phyloP scores from a whole-genome alignment of 2,113 vertebrate genomes.

The Ailurus styani region DNA sequence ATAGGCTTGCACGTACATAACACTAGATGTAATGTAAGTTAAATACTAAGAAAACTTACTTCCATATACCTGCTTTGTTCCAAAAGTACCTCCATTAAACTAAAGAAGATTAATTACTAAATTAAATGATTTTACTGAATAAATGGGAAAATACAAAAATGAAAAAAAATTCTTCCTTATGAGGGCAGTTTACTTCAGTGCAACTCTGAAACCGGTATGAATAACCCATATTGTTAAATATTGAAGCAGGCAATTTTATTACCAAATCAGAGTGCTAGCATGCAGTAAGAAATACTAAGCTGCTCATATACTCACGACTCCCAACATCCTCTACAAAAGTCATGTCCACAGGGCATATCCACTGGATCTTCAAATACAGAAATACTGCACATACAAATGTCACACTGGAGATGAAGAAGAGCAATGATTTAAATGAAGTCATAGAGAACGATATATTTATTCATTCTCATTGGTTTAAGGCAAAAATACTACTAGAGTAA shows the following conservation, averaged over 20 bases:
- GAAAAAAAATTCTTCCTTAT: constrained; percentile 38
- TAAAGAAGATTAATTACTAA: neutral
- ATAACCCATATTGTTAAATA: neutral
- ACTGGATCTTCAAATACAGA: constrained; percentile 96
- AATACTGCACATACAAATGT: constrained; percentile 97
- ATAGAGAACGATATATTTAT: neutral
- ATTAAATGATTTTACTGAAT: neutral
- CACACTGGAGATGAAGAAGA: constrained; percentile 87
- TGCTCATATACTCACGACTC: constrained; percentile 90
- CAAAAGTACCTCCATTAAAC: neutral
- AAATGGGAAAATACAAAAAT: neutral
- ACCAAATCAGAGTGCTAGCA: neutral
- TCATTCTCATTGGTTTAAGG: neutral
- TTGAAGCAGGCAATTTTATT: neutral
- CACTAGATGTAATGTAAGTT: neutral
- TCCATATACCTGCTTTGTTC: neutral
- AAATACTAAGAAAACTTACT: constrained; percentile 11
- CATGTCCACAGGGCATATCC: constrained; percentile 96
- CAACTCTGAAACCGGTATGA: constrained; percentile 17
- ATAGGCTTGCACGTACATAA: neutral
- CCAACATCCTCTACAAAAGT: constrained; percentile 98
- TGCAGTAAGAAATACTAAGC: constrained; percentile 24
- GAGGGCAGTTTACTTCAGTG: constrained; percentile 19
- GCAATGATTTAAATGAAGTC: constrained; percentile 49
- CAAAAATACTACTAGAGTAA: neutral